Evolutionary conservation across 2,888 invertebrate species (phyloP), one percentile per base, ranked within the genome.

Genomic region (Microchrysa polita): DNA sequence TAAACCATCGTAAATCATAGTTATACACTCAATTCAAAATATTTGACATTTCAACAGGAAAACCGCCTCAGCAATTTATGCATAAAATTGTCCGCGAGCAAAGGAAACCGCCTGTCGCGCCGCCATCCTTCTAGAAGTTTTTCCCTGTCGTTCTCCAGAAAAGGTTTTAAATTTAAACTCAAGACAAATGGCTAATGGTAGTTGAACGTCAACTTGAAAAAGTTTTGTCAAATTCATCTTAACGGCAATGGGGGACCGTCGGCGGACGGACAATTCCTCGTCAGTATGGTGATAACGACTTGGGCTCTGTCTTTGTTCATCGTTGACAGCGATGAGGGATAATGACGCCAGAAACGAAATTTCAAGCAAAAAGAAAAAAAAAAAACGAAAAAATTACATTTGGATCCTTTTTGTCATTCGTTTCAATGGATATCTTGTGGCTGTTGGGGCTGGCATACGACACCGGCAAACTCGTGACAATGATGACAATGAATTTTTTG

Each of bases 401-500:
- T 5, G 20, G 61, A 42, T 20, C 18, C 65, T 20, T 65, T 44
- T 20, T 44, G 18, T n/a, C 18, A 63, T 7, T 42, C 44, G 9
- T 27, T 44, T 65, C 18, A 44, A 22, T 44, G 65, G 44, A 44
- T 4, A 44, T 65, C 44, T 65, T 61, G 42, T 16, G 61, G 61
- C 18, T 22, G 44, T 20, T 16, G n/a, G n/a, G n/a, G n/a, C n/a
- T n/a, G n/a, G n/a, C n/a, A n/a, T n/a, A n/a, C n/a, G 14, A 44
- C 44, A 34, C 27, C 20, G 20, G 40, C n/a, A n/a, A n/a, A 59
- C 10, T 59, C 22, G 23, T 59, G 59, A 59, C 5, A 23, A 59
- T 23, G 23, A 59, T 59, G 59, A 22, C 59, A 59, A 59, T 59
- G 59, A 59, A 59, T 20, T 59, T 22, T 59, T 34, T 34, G 27